Evolutionary conservation across 2,113 vertebrate species (phyloP).

Genomic region (Carassius carassius): DNA sequence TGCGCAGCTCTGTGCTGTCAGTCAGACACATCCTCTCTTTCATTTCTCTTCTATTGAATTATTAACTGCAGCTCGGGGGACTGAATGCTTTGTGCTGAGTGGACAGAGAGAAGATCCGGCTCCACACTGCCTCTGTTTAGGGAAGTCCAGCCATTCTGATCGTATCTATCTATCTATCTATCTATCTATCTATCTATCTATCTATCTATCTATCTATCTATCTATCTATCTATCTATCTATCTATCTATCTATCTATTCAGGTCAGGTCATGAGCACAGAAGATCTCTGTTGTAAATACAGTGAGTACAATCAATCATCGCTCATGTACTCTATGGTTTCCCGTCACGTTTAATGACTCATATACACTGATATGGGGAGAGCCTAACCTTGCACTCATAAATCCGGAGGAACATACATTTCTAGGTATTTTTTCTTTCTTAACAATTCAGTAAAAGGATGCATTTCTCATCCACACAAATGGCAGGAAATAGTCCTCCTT

Average conservation of each 20-base stretch:
- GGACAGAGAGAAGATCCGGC: constrained; percentile 71
- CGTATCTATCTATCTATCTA: not conserved
- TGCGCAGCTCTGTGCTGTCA: constrained; percentile 53
- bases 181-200: not conserved
- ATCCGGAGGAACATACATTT: constrained; percentile 9
- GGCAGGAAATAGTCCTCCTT: constrained; percentile 4
- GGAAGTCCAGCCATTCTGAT: constrained; percentile 67
- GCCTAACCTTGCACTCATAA: constrained; percentile 9
- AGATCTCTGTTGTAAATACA: not conserved
- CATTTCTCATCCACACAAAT: constrained; percentile 8
- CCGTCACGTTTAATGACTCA: constrained; percentile 21
- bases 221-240: not conserved
- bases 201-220: too few relatives aligned
- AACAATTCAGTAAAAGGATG: constrained; percentile 5
- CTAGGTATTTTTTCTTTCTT: not conserved
- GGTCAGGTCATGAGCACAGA: too few relatives aligned
- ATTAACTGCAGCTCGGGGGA: constrained; percentile 75
- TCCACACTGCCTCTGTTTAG: constrained; percentile 68
- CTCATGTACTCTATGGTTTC: constrained; percentile 7
- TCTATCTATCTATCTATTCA: not conserved
- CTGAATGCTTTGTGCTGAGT: constrained; percentile 75
- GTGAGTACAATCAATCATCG: not conserved
- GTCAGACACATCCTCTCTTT: constrained; percentile 55
- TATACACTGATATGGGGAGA: not conserved
- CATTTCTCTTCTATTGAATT: constrained; percentile 72